phyloP scores from a whole-genome alignment of 2,888 invertebrate genomes.

The Caenorhabditis becei region DNA sequence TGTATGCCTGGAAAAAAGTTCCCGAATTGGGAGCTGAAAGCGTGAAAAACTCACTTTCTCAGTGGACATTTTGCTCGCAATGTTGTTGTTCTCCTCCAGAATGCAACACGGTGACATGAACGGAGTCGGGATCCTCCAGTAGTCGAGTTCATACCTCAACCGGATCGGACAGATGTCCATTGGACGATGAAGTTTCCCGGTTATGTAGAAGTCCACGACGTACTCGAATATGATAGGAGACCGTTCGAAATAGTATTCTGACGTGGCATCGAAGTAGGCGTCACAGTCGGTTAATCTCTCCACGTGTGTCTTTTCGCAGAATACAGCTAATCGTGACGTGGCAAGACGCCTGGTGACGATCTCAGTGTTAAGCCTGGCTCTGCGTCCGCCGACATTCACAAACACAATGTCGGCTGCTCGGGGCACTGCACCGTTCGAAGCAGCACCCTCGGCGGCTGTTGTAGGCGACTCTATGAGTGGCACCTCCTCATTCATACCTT shows the following conservation, averaged over 20 bases:
- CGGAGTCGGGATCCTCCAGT: constrained; percentile 76
- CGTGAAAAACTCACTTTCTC: constrained; percentile 52
- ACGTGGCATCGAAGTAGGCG: constrained; percentile 76
- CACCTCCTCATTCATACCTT: constrained; percentile 56
- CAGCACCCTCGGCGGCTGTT: not conserved
- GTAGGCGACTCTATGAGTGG: constrained; percentile 41
- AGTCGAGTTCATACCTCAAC: constrained; percentile 78
- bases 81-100: constrained; percentile 70
- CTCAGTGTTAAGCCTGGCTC: constrained; percentile 51
- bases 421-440: constrained; percentile 27
- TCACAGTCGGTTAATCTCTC: constrained; percentile 78
- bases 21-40: not conserved
- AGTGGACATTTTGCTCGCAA: constrained; percentile 46
- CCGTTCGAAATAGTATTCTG: constrained; percentile 80
- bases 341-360: constrained; percentile 62
- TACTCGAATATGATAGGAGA: constrained; percentile 79
- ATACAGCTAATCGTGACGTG: constrained; percentile 70
- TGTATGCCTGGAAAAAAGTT: constrained; percentile 54
- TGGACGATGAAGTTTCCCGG: constrained; percentile 79
- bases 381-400: constrained; percentile 59
- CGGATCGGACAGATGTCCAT: constrained; percentile 80
- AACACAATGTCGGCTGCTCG: constrained; percentile 32
- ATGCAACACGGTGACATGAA: constrained; percentile 72
- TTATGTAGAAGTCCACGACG: constrained; percentile 77
- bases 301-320: constrained; percentile 72